These are phyloP conservation scores for Onychomys torridus DNA, from an alignment of 2,797 vertebrate genomes.

Conservation along the genomic window DNA sequence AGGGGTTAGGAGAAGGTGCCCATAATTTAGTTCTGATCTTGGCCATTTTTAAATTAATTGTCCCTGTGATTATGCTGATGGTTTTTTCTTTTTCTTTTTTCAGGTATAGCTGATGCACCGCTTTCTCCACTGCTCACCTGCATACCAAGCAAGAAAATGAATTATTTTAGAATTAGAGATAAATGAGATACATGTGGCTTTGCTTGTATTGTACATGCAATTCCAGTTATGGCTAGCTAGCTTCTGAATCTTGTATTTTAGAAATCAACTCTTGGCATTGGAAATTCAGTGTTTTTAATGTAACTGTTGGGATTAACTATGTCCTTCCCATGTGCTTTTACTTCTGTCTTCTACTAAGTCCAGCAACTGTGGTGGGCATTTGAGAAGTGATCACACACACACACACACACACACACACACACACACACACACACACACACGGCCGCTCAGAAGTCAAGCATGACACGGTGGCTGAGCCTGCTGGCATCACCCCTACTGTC, in stretches of 20 bases:
- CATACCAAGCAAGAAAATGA: constrained; percentile 94
- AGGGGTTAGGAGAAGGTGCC: neutral
- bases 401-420: neutral
- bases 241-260: constrained; percentile 50
- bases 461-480: neutral
- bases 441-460: neutral
- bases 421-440: neutral
- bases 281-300: constrained; percentile 8
- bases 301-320: neutral
- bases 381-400: neutral
- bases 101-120: constrained; percentile 95
- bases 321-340: neutral
- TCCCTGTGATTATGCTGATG: neutral
- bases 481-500: neutral
- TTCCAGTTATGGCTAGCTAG: neutral
- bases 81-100: constrained; percentile 72
- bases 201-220: constrained; percentile 19
- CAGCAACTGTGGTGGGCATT: neutral
- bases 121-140: constrained; percentile 94
- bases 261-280: neutral
- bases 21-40: neutral
- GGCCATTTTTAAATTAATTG: constrained; percentile 36
- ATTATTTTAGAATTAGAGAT: constrained; percentile 95
- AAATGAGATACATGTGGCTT: constrained; percentile 83
- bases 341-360: neutral